Evolutionary conservation across 2,888 invertebrate genomes (phyloP).

Genomic region (Lysandra bellargus): DNA sequence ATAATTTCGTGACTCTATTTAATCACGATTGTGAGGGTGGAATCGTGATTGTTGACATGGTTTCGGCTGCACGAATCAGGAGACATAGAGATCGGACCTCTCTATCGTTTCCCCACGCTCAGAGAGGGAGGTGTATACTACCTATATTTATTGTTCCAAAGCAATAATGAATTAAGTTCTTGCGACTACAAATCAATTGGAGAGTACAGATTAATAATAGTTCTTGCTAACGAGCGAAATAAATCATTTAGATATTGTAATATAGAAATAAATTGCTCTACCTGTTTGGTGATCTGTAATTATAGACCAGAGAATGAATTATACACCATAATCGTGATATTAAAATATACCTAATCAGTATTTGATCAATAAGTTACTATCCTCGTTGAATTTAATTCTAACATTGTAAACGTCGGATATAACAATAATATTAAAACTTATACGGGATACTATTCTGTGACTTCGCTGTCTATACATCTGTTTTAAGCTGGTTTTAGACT

Average conservation of each 20-base stretch:
- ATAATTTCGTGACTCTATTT: slow-evolving; percentile 31
- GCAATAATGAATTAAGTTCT: slow-evolving; percentile 55
- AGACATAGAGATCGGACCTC: slow-evolving; percentile 41
- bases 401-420: background rate
- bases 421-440: background rate
- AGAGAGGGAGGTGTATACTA: slow-evolving; percentile 45
- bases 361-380: background rate
- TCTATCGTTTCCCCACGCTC: slow-evolving; percentile 40
- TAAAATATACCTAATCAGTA: background rate
- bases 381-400: background rate
- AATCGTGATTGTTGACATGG: slow-evolving; percentile 32
- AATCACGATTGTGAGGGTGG: slow-evolving; percentile 30
- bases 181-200: slow-evolving; percentile 34
- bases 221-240: slow-evolving; percentile 29
- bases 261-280: slow-evolving; percentile 28
- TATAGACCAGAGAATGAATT: slow-evolving; percentile 5
- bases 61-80: slow-evolving; percentile 32
- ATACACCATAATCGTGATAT: background rate
- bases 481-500: too few relatives aligned
- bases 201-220: slow-evolving; percentile 30
- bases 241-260: slow-evolving; percentile 16
- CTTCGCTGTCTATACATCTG: too few relatives aligned
- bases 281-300: slow-evolving; percentile 17
- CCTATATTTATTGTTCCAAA: slow-evolving; percentile 55
- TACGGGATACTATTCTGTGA: too few relatives aligned